phyloP scores from a whole-genome alignment of 2,113 vertebrate species.

The Atrichornis clamosus region DNA sequence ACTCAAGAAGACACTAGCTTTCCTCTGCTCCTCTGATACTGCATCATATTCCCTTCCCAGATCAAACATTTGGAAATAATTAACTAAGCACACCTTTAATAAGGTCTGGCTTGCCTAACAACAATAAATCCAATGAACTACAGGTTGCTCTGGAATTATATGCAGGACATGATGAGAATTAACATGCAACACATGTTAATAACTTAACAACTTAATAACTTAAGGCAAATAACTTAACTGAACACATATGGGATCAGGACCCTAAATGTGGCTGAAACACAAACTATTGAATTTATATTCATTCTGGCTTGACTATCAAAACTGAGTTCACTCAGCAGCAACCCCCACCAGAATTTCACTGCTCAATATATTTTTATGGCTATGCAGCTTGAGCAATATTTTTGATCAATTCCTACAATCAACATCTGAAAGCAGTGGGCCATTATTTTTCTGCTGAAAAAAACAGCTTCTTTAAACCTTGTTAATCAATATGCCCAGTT shows the following conservation, averaged over 20 bases:
- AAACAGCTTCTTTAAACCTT: not conserved
- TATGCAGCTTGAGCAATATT: not conserved
- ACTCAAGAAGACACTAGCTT: not conserved
- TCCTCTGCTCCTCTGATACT: not conserved
- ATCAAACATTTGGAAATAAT: not conserved
- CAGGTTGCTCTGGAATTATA: not conserved
- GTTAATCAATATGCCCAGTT: constrained; percentile 3
- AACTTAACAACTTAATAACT: too few relatives aligned
- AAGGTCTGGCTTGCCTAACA: not conserved
- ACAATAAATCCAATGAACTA: not conserved
- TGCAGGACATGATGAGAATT: not conserved
- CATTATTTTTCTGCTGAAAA: constrained; percentile 15
- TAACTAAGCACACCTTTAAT: not conserved
- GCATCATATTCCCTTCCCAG: not conserved
- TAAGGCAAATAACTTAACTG: not conserved
- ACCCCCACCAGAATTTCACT: not conserved
- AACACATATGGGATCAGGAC: not conserved
- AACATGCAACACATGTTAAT: not conserved
- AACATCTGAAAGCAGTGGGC: not conserved
- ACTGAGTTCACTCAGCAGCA: not conserved
- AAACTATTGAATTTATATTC: not conserved
- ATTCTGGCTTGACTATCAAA: not conserved
- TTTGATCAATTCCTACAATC: constrained; percentile 41
- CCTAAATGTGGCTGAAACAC: not conserved
- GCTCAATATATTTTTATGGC: constrained; percentile 18